These are phyloP conservation scores for Apogon hyalosoma DNA, from an alignment of 2,797 vertebrate species.

Conservation along the genomic window DNA sequence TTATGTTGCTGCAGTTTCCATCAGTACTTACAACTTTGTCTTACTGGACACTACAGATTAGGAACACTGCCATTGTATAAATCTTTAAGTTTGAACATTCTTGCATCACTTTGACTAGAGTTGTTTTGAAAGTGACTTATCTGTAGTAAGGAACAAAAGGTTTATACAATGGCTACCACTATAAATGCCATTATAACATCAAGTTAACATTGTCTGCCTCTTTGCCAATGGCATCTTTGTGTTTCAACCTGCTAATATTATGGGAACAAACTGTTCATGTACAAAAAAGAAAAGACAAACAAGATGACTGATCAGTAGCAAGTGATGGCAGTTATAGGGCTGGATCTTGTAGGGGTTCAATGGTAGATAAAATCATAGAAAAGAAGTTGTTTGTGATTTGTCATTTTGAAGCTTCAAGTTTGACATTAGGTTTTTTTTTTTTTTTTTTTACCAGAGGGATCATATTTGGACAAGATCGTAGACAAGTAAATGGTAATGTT, in stretches of 20 bases:
- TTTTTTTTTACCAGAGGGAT: no score
- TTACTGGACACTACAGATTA: conserved; percentile 39
- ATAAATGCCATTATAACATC: background rate
- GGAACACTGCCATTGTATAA: conserved; percentile 51
- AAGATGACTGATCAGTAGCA: background rate
- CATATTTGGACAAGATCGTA: no score
- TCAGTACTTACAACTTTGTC: conserved; percentile 9
- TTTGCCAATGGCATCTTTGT: conserved; percentile 63
- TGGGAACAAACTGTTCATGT: background rate
- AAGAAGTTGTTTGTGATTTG: no score
- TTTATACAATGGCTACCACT: conserved; percentile 49
- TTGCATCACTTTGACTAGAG: background rate
- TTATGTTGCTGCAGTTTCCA: conserved; percentile 35
- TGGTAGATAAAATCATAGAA: background rate
- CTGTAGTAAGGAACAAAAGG: conserved; percentile 17
- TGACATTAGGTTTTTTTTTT: no score
- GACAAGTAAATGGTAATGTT: no score
- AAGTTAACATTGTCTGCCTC: conserved; percentile 14
- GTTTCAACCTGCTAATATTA: background rate
- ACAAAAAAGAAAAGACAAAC: no score
- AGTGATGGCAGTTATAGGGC: background rate
- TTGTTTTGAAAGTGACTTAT: conserved; percentile 3
- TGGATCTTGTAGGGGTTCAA: background rate
- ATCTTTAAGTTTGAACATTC: conserved; percentile 4
- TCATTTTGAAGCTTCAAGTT: no score